Conservation (phyloP, 2,797 vertebrate species). For the Crypturellus tataupa region DNA sequence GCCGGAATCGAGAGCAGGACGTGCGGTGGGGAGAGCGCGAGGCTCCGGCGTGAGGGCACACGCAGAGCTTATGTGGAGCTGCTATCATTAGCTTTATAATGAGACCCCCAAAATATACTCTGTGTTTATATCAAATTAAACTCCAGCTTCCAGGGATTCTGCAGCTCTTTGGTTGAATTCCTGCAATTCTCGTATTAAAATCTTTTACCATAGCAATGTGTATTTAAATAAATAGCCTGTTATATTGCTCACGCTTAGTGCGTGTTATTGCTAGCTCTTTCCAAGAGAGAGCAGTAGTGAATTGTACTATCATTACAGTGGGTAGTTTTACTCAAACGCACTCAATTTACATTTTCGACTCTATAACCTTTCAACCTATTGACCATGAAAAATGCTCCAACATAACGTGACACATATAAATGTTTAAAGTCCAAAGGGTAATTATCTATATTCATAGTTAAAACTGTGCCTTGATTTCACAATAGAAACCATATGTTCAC, state of each 20-base stretch:
- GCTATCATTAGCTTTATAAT: constrained; percentile 36
- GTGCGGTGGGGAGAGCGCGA: neutral
- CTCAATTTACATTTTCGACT: constrained; percentile 81
- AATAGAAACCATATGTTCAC: constrained; percentile 86
- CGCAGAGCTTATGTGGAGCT: constrained; percentile 3
- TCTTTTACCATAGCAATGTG: constrained; percentile 23
- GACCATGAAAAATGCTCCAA: constrained; percentile 84
- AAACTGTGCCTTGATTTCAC: constrained; percentile 85
- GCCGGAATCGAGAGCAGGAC: neutral
- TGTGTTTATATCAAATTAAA: constrained; percentile 32
- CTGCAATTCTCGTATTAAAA: constrained; percentile 54
- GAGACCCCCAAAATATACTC: neutral
- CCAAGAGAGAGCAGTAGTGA: constrained; percentile 87
- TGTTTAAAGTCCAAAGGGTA: constrained; percentile 87
- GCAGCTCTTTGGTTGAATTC: constrained; percentile 8
- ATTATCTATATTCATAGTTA: constrained; percentile 87
- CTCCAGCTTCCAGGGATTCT: constrained; percentile 28
- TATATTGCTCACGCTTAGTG: neutral
- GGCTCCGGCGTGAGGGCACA: neutral
- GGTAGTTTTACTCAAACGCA: constrained; percentile 69
- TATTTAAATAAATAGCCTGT: constrained; percentile 34
- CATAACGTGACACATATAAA: constrained; percentile 85
- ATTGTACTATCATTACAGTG: constrained; percentile 70
- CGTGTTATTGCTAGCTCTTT: constrained; percentile 78
- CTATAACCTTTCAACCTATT: constrained; percentile 85